Base-by-base conservation (phyloP, 2,797 vertebrate genomes). In the Cossypha dichroa region DNA sequence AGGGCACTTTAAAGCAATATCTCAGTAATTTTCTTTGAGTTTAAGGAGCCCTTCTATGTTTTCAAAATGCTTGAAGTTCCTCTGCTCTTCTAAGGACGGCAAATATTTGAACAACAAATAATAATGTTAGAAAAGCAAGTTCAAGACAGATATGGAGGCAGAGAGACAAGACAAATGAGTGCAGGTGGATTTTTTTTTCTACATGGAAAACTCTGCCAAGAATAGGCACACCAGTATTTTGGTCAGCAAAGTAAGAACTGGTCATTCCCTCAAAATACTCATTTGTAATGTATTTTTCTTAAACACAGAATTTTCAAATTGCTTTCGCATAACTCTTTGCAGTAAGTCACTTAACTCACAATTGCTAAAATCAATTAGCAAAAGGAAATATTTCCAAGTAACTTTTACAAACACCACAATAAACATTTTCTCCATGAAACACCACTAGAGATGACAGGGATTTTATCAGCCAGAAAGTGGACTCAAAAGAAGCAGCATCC, bases 81-180 rank as follows among this genome's bases (percentile, higher is more conserved):
- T 97, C 84, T 94, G 80, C 93, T 94, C 88, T 97, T 96, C 92
- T 97, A 93, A 95, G 93, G 79, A 89, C 20, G 68, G 91, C 94
- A 97, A 97, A 97, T 97, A 97, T 97, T 97, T 96, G 97, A 97
- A 96, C 89, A 94, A 96, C 92, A 89, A 90, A 91, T 81, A 82
- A 87, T 86, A 95, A 84, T 51, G 33, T 81, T 80, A 59, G 83
- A 92, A 89, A 87, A 73, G 52, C 82, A 82, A 90, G 76, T 64
- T 79, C 77, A 84, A 87, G 80, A 63, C 40, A 91, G 77, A 40
- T 52, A 86, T 1, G 4, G 52, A 85, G 84, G 62, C 33, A 85
- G 38, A 88, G 66, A 74, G 54, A 66, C 85, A 85, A 88, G 78
- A 94, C 34, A 84, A 93, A 84, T 46, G 16, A 69, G 7, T 48